phyloP scores from a whole-genome alignment of 2,113 vertebrate species.

The Bubo blakistoni region DNA sequence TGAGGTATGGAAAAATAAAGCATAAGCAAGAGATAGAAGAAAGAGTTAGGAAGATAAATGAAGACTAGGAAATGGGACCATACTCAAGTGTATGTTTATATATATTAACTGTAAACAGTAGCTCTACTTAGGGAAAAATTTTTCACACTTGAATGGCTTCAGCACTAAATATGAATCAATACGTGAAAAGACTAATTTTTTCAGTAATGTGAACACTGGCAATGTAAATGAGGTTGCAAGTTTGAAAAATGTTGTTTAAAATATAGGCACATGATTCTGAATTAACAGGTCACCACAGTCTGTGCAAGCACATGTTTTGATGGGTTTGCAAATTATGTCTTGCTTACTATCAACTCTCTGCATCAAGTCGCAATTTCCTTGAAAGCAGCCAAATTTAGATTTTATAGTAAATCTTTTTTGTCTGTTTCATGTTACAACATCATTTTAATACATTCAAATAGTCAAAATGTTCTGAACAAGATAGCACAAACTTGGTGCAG shows the following conservation, averaged over 20 bases:
- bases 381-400: conserved; percentile 66
- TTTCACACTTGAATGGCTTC: conserved; percentile 24
- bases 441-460: conserved; percentile 76
- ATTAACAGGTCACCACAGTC: conserved; percentile 33
- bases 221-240: conserved; percentile 18
- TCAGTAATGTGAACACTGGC: conserved; percentile 13
- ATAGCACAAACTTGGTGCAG: conserved; percentile 67
- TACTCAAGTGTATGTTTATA: not conserved
- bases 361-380: conserved; percentile 60
- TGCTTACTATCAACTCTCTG: conserved; percentile 46
- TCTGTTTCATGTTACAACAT: conserved; percentile 57
- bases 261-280: conserved; percentile 70
- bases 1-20: not conserved
- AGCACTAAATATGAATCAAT: not conserved
- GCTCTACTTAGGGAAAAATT: conserved; percentile 3
- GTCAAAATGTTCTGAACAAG: conserved; percentile 74
- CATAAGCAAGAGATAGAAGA: not conserved
- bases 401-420: conserved; percentile 37
- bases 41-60: not conserved
- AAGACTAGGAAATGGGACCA: not conserved
- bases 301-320: conserved; percentile 37
- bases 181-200: not conserved
- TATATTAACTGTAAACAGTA: conserved; percentile 11
- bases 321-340: conserved; percentile 19
- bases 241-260: conserved; percentile 32